These are phyloP conservation scores for Bombus picipes DNA, from an alignment of 1,140 invertebrate species.

Conservation along the genomic window DNA sequence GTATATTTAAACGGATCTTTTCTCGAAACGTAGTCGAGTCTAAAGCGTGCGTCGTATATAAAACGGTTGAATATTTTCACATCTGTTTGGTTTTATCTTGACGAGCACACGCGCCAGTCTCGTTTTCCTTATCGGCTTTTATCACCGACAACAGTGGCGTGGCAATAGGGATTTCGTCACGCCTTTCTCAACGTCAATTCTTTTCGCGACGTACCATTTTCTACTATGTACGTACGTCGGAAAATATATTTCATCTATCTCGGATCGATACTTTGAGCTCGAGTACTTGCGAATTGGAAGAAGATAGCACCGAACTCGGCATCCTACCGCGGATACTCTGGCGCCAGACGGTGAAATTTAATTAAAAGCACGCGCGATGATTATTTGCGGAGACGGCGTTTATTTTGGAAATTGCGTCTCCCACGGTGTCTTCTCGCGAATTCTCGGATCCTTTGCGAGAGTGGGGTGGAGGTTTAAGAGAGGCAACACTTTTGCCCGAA, in stretches of 20 bases:
- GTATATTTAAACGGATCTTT: conserved; percentile 17
- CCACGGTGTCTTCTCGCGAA: conserved; percentile 61
- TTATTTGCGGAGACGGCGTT: conserved; percentile 81
- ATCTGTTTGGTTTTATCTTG: conserved; percentile 66
- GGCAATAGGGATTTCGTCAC: conserved; percentile 24
- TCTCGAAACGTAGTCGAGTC: conserved; percentile 14
- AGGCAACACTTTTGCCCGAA: neutral
- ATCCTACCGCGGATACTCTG: conserved; percentile 41
- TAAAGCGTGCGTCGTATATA: neutral
- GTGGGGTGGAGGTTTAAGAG: neutral
- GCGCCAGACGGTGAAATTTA: conserved; percentile 79
- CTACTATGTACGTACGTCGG: neutral
- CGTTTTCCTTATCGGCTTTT: conserved; percentile 52
- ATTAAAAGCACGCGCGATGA: conserved; percentile 83
- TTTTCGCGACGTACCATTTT: neutral
- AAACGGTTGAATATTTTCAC: conserved; percentile 45
- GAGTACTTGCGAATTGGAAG: conserved; percentile 66
- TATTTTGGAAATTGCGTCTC: conserved; percentile 82
- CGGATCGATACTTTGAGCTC: neutral
- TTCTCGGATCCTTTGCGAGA: conserved; percentile 28
- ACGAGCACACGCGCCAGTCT: conserved; percentile 39
- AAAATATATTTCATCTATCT: neutral
- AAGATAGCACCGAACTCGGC: conserved; percentile 71
- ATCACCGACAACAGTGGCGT: conserved; percentile 53
- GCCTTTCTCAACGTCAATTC: neutral